Base-by-base conservation (phyloP, 2,888 invertebrate genomes). In the Drosophila lacicola region DNA sequence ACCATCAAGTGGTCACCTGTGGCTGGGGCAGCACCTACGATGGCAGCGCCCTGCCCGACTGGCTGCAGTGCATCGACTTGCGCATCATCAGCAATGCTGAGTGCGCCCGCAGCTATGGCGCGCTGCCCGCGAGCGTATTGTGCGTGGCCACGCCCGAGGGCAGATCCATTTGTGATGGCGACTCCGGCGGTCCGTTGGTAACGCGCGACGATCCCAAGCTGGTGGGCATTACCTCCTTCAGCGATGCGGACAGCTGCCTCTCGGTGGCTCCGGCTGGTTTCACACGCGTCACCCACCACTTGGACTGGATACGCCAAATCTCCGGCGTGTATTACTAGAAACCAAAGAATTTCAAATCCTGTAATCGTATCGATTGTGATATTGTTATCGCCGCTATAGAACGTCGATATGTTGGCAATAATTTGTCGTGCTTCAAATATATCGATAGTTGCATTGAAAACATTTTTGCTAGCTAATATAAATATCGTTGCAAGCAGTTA, bases 81-180 rank as follows among this genome's bases (percentile, higher is more conserved):
- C 13, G 55, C 58, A 37, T 79, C 65, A 34, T 89, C 85, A 33
- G 82, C 78, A 75, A 90, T 90, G 44, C 80, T 83, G 36, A 92
- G 90, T 85, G 89, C 79, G 91, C 91, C 0, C 91, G 91, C 66
- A 91, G 90, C 62, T 92, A 92, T 37, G 92, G 91, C 13, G 87
- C 90, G 4, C 63, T 84, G 19, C 65, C 71, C 1, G 74, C 62
- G 19, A 53, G 60, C 29, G 69, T 71, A 0, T 2, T 82, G 6
- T 84, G 84, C 34, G 69, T 77, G 6, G 47, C 21, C 14, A 71
- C 73, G 1, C 56, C 69, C 4, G 47, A 67, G n/a, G 72, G 79
- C 13, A 65, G 54, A 6, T 74, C 77, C 25, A 78, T 80, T 10
- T 83, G 83, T 37, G 60, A 64, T 9, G 85, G 84, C 1, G 83